Evolutionary conservation across 2,888 invertebrate genomes (phyloP).

Genomic region (Nomada flava): DNA sequence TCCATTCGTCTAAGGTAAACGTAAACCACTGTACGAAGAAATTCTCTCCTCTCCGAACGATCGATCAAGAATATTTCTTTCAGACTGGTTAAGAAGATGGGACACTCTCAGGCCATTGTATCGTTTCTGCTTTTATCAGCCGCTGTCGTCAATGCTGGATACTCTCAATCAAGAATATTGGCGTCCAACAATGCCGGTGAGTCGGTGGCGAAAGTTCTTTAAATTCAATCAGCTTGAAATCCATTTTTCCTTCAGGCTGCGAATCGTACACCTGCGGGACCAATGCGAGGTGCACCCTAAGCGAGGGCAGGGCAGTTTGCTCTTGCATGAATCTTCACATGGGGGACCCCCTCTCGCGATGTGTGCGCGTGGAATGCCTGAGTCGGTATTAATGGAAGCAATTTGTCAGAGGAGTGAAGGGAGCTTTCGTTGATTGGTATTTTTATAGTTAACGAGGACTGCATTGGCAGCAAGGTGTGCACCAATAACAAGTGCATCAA

Average conservation of each 20-base stretch:
- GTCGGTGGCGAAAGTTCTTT: not conserved
- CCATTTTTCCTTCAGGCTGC: constrained; percentile 69
- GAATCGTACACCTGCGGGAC: constrained; percentile 81
- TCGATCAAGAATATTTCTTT: not conserved
- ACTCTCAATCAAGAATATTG: constrained; percentile 66
- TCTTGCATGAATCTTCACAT: constrained; percentile 92
- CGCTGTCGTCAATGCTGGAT: constrained; percentile 60
- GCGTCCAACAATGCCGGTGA: constrained; percentile 69
- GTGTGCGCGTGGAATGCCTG: constrained; percentile 90
- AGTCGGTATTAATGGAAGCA: constrained; percentile 84
- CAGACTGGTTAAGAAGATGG: constrained; percentile 60
- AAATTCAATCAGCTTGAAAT: not conserved
- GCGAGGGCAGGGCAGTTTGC: constrained; percentile 91
- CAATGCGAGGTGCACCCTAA: constrained; percentile 83
- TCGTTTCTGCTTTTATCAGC: constrained; percentile 67
- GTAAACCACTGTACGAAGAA: too few relatives aligned
- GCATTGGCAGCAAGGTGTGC: constrained; percentile 89
- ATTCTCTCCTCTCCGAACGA: too few relatives aligned
- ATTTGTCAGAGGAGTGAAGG: not conserved
- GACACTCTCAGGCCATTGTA: constrained; percentile 68
- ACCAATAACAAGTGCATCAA: constrained; percentile 91
- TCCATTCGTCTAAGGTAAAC: constrained; percentile 22
- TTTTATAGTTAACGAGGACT: constrained; percentile 89
- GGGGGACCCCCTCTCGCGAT: constrained; percentile 91
- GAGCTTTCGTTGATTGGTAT: constrained; percentile 5